These are phyloP conservation scores for Pogonocherus hispidulus DNA, from an alignment of 2,888 invertebrate genomes.

Conservation along the genomic window DNA sequence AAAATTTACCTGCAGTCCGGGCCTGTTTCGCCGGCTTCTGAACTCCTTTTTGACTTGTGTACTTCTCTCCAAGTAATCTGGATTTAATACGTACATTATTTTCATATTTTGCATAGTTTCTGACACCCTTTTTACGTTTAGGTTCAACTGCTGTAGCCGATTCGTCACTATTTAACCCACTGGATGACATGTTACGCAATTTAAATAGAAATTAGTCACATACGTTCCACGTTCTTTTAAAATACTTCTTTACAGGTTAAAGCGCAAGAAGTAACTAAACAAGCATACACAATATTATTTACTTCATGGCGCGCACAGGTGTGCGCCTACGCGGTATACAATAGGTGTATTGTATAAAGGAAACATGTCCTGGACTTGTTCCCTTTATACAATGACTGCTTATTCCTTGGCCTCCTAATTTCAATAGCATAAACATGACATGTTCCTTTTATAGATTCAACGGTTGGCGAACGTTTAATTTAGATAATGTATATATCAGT, in stretches of 20 bases:
- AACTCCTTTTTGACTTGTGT: conserved; percentile 7
- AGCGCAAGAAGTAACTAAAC: conserved; percentile 5
- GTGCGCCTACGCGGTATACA: conserved; percentile 3
- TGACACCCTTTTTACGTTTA: conserved; percentile 2
- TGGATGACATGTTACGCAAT: not conserved
- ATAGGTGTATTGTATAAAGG: conserved; percentile 1
- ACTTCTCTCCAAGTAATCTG: conserved; percentile 5
- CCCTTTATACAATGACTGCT: not conserved
- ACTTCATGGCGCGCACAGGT: conserved; percentile 8
- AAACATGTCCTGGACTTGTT: not conserved
- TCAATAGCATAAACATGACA: conserved; percentile 10
- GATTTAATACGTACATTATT: conserved; percentile 12
- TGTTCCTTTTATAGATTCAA: conserved; percentile 5
- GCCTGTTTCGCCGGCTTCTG: not conserved
- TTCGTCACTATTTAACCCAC: not conserved
- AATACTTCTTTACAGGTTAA: conserved; percentile 7
- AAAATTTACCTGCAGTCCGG: conserved; percentile 13
- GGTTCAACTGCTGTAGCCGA: not conserved
- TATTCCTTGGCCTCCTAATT: conserved; percentile 6
- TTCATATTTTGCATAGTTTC: conserved; percentile 13
- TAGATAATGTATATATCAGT: conserved; percentile 11
- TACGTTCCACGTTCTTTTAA: not conserved
- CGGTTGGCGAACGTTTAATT: conserved; percentile 9
- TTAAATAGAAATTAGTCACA: not conserved
- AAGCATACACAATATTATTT: not conserved